These are phyloP conservation scores for Ferdinandea cuprea DNA, from an alignment of 2,888 invertebrate species.

Conservation along the genomic window DNA sequence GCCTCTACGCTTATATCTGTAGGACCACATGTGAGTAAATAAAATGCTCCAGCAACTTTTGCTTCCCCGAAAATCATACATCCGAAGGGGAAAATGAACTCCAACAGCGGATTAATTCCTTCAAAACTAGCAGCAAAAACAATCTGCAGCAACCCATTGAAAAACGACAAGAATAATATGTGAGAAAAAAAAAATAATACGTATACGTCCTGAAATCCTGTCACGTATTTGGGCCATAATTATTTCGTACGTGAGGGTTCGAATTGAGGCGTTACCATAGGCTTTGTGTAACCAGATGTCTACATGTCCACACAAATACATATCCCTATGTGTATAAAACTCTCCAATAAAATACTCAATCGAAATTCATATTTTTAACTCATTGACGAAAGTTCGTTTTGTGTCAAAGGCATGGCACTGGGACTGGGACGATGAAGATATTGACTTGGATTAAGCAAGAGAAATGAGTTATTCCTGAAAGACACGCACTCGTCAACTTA, in stretches of 20 bases:
- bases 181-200: conserved; percentile 12
- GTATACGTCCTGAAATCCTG: conserved; percentile 51
- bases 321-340: conserved; percentile 6
- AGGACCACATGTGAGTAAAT: conserved; percentile 24
- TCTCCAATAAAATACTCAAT: conserved; percentile 41
- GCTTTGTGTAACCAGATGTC: conserved; percentile 43
- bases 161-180: not conserved
- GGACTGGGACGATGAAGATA: not conserved
- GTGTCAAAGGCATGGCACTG: conserved; percentile 41
- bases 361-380: conserved; percentile 54
- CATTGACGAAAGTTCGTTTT: conserved; percentile 34
- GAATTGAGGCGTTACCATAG: conserved; percentile 39
- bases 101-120: conserved; percentile 48
- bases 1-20: not conserved
- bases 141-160: conserved; percentile 12
- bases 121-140: conserved; percentile 24
- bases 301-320: not conserved
- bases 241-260: conserved; percentile 68
- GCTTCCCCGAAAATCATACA: conserved; percentile 39
- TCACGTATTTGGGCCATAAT: conserved; percentile 72
- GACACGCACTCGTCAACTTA: conserved; percentile 21
- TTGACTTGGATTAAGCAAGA: conserved; percentile 1
- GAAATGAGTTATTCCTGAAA: not conserved
- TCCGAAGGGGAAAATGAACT: conserved; percentile 34
- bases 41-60: conserved; percentile 50